A percentile compares a stretch with the other conserved stretches of the same genome.
Evolutionary conservation across 2,113 vertebrate genomes (phyloP).

Genomic region (Melanostigma gelatinosum): DNA sequence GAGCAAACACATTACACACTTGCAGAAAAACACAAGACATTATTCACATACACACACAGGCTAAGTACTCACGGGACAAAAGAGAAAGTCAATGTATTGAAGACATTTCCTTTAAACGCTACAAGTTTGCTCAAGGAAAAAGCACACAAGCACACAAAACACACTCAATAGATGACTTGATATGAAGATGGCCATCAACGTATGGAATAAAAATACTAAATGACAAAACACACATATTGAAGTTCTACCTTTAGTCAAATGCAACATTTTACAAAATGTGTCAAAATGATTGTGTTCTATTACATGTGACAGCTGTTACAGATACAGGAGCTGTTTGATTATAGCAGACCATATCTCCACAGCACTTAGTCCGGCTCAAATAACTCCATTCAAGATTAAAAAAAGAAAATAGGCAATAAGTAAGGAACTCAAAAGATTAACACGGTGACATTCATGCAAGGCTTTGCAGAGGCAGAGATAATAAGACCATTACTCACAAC

Average conservation of each 20-base stretch:
- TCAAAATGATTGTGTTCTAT: neutral
- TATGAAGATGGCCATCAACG: neutral
- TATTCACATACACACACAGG: conserved; percentile 5
- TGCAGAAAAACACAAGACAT: conserved; percentile 7
- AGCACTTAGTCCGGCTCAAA: neutral
- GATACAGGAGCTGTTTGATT: neutral
- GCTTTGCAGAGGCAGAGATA: neutral
- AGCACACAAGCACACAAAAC: neutral
- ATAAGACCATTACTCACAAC: conserved; percentile 17
- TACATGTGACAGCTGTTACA: neutral
- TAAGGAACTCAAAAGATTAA: neutral
- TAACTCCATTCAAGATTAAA: neutral
- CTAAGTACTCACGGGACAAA: conserved; percentile 26
- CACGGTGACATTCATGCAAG: neutral
- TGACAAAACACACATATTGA: neutral
- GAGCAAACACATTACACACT: conserved; percentile 35
- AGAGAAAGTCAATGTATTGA: conserved; percentile 24
- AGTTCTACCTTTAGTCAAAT: neutral
- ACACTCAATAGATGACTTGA: neutral
- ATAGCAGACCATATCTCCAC: neutral
- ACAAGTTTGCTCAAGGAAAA: conserved; percentile 23
- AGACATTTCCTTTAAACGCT: conserved; percentile 31
- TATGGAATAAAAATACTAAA: neutral
- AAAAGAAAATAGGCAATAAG: neutral
- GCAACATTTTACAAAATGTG: neutral